Evolutionary conservation across 2,113 vertebrate genomes (phyloP).

Genomic region (Australoheros scitulus): DNA sequence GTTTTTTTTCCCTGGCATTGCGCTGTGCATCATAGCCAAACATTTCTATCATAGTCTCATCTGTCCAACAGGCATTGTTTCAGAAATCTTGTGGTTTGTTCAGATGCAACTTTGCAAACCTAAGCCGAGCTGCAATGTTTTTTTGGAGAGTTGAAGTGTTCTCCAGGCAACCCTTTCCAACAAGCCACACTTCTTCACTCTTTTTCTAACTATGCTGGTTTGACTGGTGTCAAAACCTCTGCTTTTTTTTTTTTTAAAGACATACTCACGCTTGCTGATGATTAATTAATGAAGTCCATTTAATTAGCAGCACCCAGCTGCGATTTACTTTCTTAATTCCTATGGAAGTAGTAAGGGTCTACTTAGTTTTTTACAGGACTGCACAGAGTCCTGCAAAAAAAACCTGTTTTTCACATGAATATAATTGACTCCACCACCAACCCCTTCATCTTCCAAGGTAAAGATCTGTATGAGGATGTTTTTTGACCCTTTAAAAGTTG

Average conservation of each 20-base stretch:
- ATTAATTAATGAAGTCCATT: not conserved
- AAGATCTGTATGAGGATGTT: too few relatives aligned
- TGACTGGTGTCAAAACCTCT: not conserved
- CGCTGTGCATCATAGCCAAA: not conserved
- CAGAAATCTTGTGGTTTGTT: not conserved
- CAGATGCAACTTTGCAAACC: not conserved
- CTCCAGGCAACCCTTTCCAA: not conserved
- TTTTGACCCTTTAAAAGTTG: too few relatives aligned
- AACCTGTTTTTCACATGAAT: not conserved
- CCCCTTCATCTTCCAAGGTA: too few relatives aligned
- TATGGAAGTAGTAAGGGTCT: not conserved
- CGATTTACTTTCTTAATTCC: not conserved
- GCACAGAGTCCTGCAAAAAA: not conserved
- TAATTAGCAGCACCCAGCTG: not conserved
- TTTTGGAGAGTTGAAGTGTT: not conserved
- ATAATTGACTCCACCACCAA: too few relatives aligned
- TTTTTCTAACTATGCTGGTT: not conserved
- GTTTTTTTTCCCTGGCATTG: too few relatives aligned
- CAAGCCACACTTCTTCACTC: not conserved
- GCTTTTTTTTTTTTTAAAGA: too few relatives aligned
- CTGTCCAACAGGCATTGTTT: too few relatives aligned
- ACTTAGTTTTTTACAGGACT: not conserved
- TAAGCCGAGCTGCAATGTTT: not conserved
- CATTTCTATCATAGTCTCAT: not conserved
- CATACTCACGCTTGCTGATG: not conserved